phyloP scores from a whole-genome alignment of 1,140 invertebrate genomes.

The Potamilus streckersoni region DNA sequence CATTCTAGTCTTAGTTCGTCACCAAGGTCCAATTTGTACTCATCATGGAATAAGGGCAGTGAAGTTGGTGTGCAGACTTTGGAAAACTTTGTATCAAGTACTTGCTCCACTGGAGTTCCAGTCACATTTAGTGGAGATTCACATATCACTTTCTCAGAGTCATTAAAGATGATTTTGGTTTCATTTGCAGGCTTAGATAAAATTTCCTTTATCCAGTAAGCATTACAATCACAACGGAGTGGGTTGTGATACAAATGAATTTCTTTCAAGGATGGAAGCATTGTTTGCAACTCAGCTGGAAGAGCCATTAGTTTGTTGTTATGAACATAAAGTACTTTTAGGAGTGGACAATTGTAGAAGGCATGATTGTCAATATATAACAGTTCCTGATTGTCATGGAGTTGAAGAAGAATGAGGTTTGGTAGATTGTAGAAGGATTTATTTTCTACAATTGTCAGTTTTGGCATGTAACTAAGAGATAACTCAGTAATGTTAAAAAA shows the following conservation, averaged over 20 bases:
- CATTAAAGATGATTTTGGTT: conserved; percentile 42
- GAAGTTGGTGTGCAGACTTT: conserved; percentile 61
- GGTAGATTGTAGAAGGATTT: conserved; percentile 67
- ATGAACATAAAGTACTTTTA: conserved; percentile 64
- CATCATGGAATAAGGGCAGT: conserved; percentile 56
- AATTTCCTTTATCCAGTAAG: conserved; percentile 65
- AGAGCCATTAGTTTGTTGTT: conserved; percentile 66
- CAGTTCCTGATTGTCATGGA: conserved; percentile 66
- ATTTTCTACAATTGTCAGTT: conserved; percentile 63
- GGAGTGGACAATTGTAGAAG: conserved; percentile 60
- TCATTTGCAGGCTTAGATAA: conserved; percentile 17
- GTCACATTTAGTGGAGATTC: conserved; percentile 47
- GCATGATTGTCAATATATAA: conserved; percentile 66
- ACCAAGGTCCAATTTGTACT: conserved; percentile 63
- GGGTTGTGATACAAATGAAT: conserved; percentile 68
- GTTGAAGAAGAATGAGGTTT: conserved; percentile 57
- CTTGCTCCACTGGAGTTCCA: conserved; percentile 52
- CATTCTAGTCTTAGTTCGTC: conserved; percentile 67
- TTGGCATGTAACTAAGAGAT: conserved; percentile 62
- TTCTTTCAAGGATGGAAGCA: conserved; percentile 51
- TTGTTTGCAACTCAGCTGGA: conserved; percentile 46
- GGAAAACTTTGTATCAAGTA: conserved; percentile 52
- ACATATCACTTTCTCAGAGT: conserved; percentile 63
- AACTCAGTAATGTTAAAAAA: conserved; percentile 59
- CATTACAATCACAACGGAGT: conserved; percentile 70